Conservation (phyloP, 2,113 vertebrate genomes). For the Rhizomys pruinosus region DNA sequence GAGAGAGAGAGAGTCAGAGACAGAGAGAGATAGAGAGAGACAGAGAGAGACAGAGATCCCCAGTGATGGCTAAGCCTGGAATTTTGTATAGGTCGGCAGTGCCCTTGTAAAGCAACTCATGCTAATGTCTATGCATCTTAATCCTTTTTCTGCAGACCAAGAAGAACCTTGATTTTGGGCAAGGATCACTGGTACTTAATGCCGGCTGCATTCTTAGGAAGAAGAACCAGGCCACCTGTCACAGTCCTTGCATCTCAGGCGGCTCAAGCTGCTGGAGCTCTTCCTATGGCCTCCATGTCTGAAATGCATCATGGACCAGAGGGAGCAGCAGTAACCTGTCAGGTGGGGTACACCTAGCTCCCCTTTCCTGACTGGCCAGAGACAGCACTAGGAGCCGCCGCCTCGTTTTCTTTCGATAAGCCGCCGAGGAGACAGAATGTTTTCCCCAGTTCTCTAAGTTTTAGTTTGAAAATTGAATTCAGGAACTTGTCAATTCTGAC, state of each 20-base stretch:
- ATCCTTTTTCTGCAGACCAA: slow-evolving; percentile 44
- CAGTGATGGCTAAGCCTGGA: not conserved
- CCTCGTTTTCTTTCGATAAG: slow-evolving; percentile 71
- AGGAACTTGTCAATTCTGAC: slow-evolving; percentile 80
- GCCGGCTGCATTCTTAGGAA: not conserved
- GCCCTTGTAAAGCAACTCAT: not conserved
- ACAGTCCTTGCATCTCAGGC: not conserved
- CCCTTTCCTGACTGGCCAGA: not conserved
- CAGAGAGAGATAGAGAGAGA: too few species aligned
- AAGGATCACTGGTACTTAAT: slow-evolving; percentile 36
- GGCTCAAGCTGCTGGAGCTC: not conserved
- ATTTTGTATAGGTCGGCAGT: not conserved
- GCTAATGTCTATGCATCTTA: not conserved
- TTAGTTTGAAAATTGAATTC: slow-evolving; percentile 78
- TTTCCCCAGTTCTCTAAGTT: slow-evolving; percentile 77
- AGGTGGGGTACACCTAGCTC: not conserved
- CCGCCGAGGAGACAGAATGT: slow-evolving; percentile 61
- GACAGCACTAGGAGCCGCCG: not conserved
- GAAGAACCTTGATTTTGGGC: slow-evolving; percentile 42
- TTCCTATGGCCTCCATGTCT: not conserved
- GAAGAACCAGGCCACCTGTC: not conserved
- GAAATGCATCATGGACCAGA: not conserved
- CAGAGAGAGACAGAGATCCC: too few species aligned
- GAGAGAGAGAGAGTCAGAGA: too few species aligned
- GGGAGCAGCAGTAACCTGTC: not conserved